phyloP scores from a whole-genome alignment of 2,888 invertebrate genomes.

The Tenthredo amoena region DNA sequence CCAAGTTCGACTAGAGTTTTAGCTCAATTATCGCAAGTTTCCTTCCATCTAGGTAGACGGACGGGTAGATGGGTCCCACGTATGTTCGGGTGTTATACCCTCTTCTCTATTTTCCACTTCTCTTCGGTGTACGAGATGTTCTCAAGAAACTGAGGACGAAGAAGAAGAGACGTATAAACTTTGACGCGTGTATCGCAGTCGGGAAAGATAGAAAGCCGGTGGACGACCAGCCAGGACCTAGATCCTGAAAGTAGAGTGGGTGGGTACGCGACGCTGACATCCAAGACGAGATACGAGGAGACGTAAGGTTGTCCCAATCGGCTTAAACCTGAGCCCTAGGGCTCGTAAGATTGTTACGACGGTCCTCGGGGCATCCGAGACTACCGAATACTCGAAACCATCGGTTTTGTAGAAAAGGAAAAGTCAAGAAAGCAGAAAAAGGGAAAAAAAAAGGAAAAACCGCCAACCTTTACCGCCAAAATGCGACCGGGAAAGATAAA shows the following conservation, averaged over 20 bases:
- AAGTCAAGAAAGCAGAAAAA: background rate
- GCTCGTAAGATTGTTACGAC: constrained; percentile 40
- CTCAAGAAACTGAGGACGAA: background rate
- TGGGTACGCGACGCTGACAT: constrained; percentile 16
- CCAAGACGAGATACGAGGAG: constrained; percentile 21
- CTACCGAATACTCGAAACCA: constrained; percentile 23
- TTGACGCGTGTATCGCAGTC: constrained; percentile 32
- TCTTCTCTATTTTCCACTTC: background rate
- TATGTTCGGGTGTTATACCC: background rate
- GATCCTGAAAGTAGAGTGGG: background rate
- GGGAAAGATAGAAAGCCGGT: background rate
- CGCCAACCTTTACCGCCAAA: background rate
- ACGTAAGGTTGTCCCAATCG: constrained; percentile 42
- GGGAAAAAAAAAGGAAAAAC: too few relatives aligned
- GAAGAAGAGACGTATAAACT: background rate
- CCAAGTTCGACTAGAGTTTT: background rate
- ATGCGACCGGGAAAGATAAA: background rate
- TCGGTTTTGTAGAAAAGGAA: background rate
- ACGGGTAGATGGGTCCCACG: background rate
- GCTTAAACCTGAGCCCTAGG: constrained; percentile 36
- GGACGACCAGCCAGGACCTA: background rate
- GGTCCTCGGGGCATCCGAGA: background rate
- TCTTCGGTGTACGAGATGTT: background rate
- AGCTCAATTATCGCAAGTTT: constrained; percentile 27
- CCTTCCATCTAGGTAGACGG: background rate